These are phyloP conservation scores for Columba guinea DNA, from an alignment of 2,797 vertebrate genomes.

Conservation along the genomic window DNA sequence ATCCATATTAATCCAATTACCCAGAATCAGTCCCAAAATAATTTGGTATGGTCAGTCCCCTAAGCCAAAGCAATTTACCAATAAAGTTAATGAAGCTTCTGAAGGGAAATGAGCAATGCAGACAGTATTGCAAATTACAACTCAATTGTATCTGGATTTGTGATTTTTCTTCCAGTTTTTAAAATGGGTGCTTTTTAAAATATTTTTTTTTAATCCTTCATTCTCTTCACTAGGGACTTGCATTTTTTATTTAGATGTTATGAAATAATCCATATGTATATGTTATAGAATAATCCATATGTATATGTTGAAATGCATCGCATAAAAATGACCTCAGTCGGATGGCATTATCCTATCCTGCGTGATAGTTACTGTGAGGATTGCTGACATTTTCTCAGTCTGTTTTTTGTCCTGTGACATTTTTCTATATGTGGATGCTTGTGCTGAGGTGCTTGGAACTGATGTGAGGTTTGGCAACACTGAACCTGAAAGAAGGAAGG, in stretches of 20 bases:
- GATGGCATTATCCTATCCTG: not conserved
- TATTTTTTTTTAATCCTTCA: not conserved
- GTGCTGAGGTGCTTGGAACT: not conserved
- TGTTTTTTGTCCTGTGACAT: not conserved
- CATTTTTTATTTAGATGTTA: not conserved
- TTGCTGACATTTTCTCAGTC: not conserved
- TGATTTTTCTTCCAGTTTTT: not conserved
- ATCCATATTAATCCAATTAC: not conserved
- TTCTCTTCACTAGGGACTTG: accelerated
- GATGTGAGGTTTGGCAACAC: not conserved
- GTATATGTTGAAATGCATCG: not conserved
- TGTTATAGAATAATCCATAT: not conserved
- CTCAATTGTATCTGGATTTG: not conserved
- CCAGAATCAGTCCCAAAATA: not conserved
- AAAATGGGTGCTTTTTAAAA: not conserved
- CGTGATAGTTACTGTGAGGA: not conserved
- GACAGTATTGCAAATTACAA: not conserved
- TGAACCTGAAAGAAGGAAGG: not conserved
- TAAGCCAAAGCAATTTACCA: not conserved
- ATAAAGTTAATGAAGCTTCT: not conserved
- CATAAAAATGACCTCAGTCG: not conserved
- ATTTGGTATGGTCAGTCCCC: not conserved
- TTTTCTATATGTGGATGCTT: not conserved
- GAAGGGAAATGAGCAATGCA: not conserved
- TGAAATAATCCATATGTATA: not conserved